These are phyloP conservation scores for Aphyosemion australe DNA, from an alignment of 2,113 vertebrate genomes.

Conservation along the genomic window DNA sequence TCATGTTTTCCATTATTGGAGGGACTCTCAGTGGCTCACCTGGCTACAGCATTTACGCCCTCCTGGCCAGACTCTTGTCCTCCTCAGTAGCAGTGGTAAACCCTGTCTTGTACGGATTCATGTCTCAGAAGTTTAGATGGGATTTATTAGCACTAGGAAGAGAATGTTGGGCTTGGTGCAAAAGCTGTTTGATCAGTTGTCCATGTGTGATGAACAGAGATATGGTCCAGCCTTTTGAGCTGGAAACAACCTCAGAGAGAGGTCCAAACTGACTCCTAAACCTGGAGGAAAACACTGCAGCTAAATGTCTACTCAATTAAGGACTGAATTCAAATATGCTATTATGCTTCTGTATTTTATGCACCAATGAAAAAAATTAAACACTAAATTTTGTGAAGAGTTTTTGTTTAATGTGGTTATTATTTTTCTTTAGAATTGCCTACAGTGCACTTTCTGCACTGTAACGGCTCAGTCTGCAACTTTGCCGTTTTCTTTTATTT, in stretches of 20 bases:
- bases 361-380: neutral
- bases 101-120: conserved; percentile 77
- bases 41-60: conserved; percentile 39
- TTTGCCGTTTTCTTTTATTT: no score
- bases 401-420: no score
- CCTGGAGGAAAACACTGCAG: neutral
- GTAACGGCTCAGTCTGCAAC: no score
- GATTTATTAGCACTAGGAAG: conserved; percentile 67
- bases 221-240: conserved; percentile 69
- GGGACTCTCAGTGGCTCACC: conserved; percentile 4
- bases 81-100: conserved; percentile 76
- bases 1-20: conserved; percentile 77
- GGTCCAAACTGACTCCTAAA: conserved; percentile 27
- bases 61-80: conserved; percentile 72
- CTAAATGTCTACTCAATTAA: neutral
- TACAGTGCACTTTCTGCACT: no score
- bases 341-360: no score
- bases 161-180: conserved; percentile 46
- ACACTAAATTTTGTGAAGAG: neutral
- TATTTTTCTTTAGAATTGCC: no score
- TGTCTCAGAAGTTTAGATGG: conserved; percentile 77
- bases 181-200: conserved; percentile 35
- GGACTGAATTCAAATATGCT: neutral
- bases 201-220: conserved; percentile 50
- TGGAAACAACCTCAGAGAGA: conserved; percentile 63